Evolutionary conservation across 2,888 invertebrate species (phyloP), one percentile per base, ranked within the genome.

Genomic region (Icerya purchasi): DNA sequence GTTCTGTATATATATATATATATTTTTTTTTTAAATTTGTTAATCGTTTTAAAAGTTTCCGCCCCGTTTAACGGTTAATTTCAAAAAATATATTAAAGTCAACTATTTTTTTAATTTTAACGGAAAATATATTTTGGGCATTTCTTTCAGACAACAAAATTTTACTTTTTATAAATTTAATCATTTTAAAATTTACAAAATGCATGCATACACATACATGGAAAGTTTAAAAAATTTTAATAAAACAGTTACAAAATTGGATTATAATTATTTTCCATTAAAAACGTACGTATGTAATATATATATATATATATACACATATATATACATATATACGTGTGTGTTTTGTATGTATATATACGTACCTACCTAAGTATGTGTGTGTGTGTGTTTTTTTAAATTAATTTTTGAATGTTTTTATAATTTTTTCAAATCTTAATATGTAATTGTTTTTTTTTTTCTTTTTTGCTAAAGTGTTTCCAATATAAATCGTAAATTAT

Each of bases 41-140:
- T 19, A 20, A 51, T 51, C 20, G 51, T 51, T 53, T 53, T 53
- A 53, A n/a, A 49, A 14, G 14, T 49, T 49, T 49, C 49, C 10
- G 14, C 14, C 14, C 8, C 49, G 49, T 14, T 8, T 14, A 14
- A 49, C 8, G 49, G 49, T 22, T 22, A 22, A 49, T 55, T 49
- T 55, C 36, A 49, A 49, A 55, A 49, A 55, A 55, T 55, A 36
- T 54, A 54, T 24, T 54, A 25, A 23, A 19, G 49, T 55, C 21
- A 20, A 36, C n/a, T 36, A 23, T 54, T 24, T 54, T 54, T 54
- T 22, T 54, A 20, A 10, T 19, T 36, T 54, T 25, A 25, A 3
- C 53, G 22, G 22, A n/a, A n/a, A n/a, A n/a, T n/a, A n/a, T 51
- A 19, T 51, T 22, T 53, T 18, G 53, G 3, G 53, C 21, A 53